Base-by-base conservation (phyloP, 2,888 invertebrate species). In the Acanthoscelides obtectus region DNA sequence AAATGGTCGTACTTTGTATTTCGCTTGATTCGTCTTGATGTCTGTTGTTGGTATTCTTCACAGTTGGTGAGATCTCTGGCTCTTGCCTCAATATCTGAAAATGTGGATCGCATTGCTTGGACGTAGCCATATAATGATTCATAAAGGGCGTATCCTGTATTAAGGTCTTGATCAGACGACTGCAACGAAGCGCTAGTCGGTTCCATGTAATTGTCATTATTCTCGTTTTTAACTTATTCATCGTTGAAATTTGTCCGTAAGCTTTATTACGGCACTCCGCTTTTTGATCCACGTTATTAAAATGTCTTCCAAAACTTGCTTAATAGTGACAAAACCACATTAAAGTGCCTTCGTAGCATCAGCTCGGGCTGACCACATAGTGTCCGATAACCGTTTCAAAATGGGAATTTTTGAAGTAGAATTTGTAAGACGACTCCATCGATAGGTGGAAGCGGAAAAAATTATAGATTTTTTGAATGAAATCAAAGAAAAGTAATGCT, bases 391-490 rank as follows among this genome's bases (percentile, higher is more conserved):
- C n/a, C n/a, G n/a, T n/a, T n/a, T n/a, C n/a, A n/a, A n/a, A 66
- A 72, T 66, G 20, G 63, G 69, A 66, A 68, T 69, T 25, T 25
- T 25, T 25, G 25, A 25, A 25, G 25, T 25, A 3, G 25, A 25
- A 25, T 45, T 25, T 65, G 22, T 22, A 27, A 78, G 65, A 70
- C 76, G 71, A 66, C 74, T 67, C 77, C 79, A 79, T 65, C 79
- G 72, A 64, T 75, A 69, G 64, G 77, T 79, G 66, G 79, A 78
- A 66, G 76, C 72, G 68, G 75, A 73, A 71, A 79, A 80, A 80
- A 20, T 66, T 76, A 66, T 77, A 80, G 22, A 79, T 68, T 75
- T n/a, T 71, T 74, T 80, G 72, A 20, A 79, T 66, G 21, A 79
- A 73, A 67, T 71, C 67, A 74, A 25, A 25, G 25, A 25, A 25